phyloP scores from a whole-genome alignment of 2,888 invertebrate genomes.

The Lobophora halterata region DNA sequence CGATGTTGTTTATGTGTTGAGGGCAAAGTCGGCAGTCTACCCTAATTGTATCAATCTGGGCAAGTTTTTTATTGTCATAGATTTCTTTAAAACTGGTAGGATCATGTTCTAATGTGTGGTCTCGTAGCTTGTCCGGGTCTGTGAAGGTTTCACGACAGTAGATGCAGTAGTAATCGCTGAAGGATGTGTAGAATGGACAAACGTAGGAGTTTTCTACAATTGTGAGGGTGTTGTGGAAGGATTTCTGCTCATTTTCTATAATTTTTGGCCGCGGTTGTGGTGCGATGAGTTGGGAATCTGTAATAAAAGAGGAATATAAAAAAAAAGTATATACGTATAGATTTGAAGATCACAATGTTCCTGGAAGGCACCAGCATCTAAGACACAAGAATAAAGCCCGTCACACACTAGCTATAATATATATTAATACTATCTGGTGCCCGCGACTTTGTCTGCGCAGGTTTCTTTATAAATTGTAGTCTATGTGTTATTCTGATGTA shows the following conservation, averaged over 20 bases:
- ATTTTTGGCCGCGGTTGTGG: constrained; percentile 26
- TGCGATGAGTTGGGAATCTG: too few relatives aligned
- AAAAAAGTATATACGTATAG: too few relatives aligned
- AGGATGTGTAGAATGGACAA: constrained; percentile 61
- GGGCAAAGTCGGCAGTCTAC: constrained; percentile 64
- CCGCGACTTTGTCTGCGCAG: too few relatives aligned
- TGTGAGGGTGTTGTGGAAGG: constrained; percentile 46
- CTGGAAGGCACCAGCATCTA: too few relatives aligned
- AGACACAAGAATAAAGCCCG: too few relatives aligned
- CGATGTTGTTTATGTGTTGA: constrained; percentile 45
- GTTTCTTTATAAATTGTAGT: too few relatives aligned
- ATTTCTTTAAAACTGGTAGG: constrained; percentile 48
- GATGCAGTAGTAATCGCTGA: constrained; percentile 59
- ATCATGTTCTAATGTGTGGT: constrained; percentile 58
- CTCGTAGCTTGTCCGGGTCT: constrained; percentile 54
- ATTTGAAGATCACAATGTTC: too few relatives aligned
- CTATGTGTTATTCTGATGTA: too few relatives aligned
- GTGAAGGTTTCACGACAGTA: constrained; percentile 62
- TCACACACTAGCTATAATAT: too few relatives aligned
- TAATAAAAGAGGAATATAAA: constrained; percentile 16
- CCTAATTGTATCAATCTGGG: constrained; percentile 52
- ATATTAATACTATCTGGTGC: too few relatives aligned
- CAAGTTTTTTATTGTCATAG: constrained; percentile 47
- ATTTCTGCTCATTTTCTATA: constrained; percentile 48
- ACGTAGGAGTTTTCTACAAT: constrained; percentile 61